phyloP scores from a whole-genome alignment of 1,140 invertebrate genomes.

The Agraylea sexmaculata region DNA sequence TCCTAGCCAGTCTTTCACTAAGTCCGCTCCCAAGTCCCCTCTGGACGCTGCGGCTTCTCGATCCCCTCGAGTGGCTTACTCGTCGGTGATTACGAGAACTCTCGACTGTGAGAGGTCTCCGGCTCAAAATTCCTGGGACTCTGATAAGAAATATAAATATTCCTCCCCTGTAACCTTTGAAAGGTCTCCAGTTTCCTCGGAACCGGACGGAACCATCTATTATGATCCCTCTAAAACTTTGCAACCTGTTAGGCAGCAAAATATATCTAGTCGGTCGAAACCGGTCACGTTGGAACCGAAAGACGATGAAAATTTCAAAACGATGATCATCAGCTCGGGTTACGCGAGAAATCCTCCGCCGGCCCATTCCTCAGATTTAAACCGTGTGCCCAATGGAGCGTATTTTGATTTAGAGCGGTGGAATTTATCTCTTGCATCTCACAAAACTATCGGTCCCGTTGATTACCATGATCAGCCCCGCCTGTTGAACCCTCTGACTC shows the following conservation, averaged over 20 bases:
- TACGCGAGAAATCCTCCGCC: constrained; percentile 50
- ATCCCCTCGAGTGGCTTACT: constrained; percentile 50
- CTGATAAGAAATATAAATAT: too few species aligned
- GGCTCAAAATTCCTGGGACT: constrained; percentile 34
- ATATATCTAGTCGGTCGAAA: too few species aligned
- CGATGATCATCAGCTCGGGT: too few species aligned
- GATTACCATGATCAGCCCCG: constrained; percentile 38
- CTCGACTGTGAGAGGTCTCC: constrained; percentile 43
- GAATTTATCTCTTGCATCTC: constrained; percentile 52
- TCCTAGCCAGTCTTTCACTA: constrained; percentile 29
- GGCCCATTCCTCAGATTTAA: constrained; percentile 55
- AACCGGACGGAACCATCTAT: too few species aligned
- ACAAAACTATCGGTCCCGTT: constrained; percentile 51
- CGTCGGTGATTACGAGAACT: constrained; percentile 59
- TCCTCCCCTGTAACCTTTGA: too few species aligned
- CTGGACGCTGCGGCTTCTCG: constrained; percentile 55
- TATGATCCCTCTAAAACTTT: too few species aligned
- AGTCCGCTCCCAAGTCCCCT: constrained; percentile 51
- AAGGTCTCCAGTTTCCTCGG: too few species aligned
- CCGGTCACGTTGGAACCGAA: too few species aligned
- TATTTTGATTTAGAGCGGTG: constrained; percentile 63
- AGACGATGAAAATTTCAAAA: too few species aligned
- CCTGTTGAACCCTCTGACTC: constrained; percentile 53
- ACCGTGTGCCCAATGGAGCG: constrained; percentile 52
- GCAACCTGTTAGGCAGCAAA: too few species aligned